Conservation (phyloP, 2,888 invertebrate species). For the Hylaea fasciaria region DNA sequence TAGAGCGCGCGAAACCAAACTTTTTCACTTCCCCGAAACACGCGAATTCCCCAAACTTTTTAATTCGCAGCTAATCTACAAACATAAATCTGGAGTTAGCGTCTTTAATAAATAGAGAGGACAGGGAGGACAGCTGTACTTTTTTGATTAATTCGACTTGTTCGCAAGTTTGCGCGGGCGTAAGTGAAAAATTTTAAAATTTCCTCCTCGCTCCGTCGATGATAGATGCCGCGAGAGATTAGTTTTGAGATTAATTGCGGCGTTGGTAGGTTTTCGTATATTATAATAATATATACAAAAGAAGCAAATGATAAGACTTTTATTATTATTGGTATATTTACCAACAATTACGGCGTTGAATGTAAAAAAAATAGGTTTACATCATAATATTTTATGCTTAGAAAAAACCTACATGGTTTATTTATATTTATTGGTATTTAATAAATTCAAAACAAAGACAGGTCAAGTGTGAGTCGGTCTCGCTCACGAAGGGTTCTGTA, state of each 20-base stretch:
- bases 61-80: constrained; percentile 59
- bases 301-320: too few relatives aligned
- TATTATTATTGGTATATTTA: too few relatives aligned
- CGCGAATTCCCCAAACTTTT: constrained; percentile 50
- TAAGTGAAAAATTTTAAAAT: constrained; percentile 45
- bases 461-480: too few relatives aligned
- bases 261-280: background rate
- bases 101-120: constrained; percentile 51
- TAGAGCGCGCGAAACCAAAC: constrained; percentile 43
- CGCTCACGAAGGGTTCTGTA: too few relatives aligned
- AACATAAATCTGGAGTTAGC: constrained; percentile 59
- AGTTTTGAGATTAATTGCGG: constrained; percentile 11
- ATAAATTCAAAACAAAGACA: too few relatives aligned
- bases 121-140: constrained; percentile 43
- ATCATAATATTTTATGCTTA: too few relatives aligned
- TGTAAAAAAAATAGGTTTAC: too few relatives aligned
- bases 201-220: constrained; percentile 15
- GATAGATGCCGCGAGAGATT: constrained; percentile 36
- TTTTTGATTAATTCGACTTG: constrained; percentile 49
- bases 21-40: constrained; percentile 48
- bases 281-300: too few relatives aligned
- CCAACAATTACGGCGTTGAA: too few relatives aligned
- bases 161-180: constrained; percentile 38
- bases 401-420: too few relatives aligned
- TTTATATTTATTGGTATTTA: too few relatives aligned